A percentile compares a stretch with the other conserved stretches of the same genome.
phyloP scores from a whole-genome alignment of 2,797 vertebrate genomes.

The Hydrolagus colliei region DNA sequence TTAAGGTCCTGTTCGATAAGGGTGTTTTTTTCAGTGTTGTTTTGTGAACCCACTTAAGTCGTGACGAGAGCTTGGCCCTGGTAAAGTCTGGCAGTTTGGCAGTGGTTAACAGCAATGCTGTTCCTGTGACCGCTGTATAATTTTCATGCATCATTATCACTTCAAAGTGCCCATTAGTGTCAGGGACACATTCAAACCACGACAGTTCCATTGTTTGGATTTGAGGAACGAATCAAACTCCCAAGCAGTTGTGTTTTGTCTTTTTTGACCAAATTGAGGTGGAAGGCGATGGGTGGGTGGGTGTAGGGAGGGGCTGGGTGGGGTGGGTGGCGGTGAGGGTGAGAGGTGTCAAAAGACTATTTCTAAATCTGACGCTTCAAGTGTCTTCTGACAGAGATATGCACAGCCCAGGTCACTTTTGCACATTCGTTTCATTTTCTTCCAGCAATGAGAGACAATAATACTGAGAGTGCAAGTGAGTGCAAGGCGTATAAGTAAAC shows the following conservation, averaged over 20 bases:
- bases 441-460: constrained; percentile 1
- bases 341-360: too few relatives aligned
- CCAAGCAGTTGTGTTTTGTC: not conserved
- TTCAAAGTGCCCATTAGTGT: constrained; percentile 59
- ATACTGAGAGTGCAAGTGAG: not conserved
- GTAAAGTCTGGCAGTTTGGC: constrained; percentile 47
- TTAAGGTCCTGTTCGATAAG: too few relatives aligned
- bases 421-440: constrained; percentile 10
- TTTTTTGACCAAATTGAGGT: not conserved
- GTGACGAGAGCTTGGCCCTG: constrained; percentile 34
- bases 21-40: not conserved
- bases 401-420: too few relatives aligned
- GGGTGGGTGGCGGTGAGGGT: too few relatives aligned
- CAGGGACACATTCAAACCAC: constrained; percentile 40
- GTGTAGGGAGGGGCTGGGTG: too few relatives aligned
- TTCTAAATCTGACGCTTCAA: not conserved
- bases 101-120: constrained; percentile 54
- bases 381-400: not conserved
- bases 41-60: not conserved
- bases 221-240: constrained; percentile 3
- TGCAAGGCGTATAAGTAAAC: not conserved
- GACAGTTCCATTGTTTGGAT: constrained; percentile 16
- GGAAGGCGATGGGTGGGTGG: too few relatives aligned
- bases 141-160: constrained; percentile 50
- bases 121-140: constrained; percentile 59